These are phyloP conservation scores for Pogonus chalceus DNA, from an alignment of 1,140 invertebrate species.

Conservation along the genomic window DNA sequence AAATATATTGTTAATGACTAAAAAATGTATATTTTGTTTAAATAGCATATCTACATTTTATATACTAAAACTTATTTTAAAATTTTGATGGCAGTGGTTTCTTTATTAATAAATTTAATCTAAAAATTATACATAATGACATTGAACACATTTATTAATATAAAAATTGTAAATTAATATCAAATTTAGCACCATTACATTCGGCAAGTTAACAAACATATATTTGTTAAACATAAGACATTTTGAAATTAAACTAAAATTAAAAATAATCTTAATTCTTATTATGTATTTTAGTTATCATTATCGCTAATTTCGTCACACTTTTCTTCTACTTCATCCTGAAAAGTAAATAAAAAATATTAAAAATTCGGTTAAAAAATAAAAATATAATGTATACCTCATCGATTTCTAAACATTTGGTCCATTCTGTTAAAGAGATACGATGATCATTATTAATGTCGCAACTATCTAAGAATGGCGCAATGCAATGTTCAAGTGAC, in stretches of 20 bases:
- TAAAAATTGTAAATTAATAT: too few species aligned
- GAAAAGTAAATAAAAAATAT: slow-evolving; percentile 21
- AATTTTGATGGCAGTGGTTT: too few species aligned
- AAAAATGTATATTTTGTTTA: too few species aligned
- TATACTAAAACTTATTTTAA: too few species aligned
- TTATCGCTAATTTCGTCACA: slow-evolving; percentile 44
- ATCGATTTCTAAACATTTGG: slow-evolving; percentile 76
- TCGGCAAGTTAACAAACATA: slow-evolving; percentile 15
- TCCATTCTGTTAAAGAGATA: slow-evolving; percentile 86
- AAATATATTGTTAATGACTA: too few species aligned
- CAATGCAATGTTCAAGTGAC: slow-evolving; percentile 88
- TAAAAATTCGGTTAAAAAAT: slow-evolving; percentile 9
- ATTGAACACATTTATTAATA: too few species aligned
- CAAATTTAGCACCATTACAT: slow-evolving; percentile 18
- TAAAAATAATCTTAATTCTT: slow-evolving; percentile 1
- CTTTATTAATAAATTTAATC: too few species aligned
- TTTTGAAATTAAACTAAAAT: slow-evolving; percentile 8
- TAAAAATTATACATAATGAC: too few species aligned
- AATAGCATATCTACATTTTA: too few species aligned
- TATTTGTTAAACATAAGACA: slow-evolving; percentile 12
- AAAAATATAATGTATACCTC: slow-evolving; percentile 40
- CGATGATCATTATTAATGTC: slow-evolving; percentile 79
- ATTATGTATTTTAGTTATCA: slow-evolving; percentile 18
- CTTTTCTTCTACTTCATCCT: slow-evolving; percentile 49
- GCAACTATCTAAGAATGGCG: slow-evolving; percentile 85